Percentiles rank a stretch among this genome's conserved stretches.
Conservation (phyloP, 2,888 invertebrate species). For the Eulithis testata region DNA sequence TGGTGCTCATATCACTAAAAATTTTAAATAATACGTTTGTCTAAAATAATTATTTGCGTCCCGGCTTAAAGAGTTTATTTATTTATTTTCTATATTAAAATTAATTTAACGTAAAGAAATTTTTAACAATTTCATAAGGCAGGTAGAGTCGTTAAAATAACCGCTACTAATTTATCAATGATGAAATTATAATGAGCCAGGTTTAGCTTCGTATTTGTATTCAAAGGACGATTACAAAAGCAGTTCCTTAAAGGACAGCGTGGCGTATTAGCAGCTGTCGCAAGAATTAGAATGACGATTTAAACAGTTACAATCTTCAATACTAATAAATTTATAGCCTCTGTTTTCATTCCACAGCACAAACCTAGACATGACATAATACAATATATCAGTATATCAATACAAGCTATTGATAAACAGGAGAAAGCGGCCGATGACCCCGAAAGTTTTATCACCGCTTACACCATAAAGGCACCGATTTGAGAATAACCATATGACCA, state of each 20-base stretch:
- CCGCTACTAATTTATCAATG: not conserved
- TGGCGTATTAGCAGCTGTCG: constrained; percentile 51
- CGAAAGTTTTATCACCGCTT: constrained; percentile 58
- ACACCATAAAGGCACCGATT: constrained; percentile 57
- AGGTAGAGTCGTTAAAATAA: too few species aligned
- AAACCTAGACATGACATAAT: constrained; percentile 61
- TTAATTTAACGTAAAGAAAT: too few species aligned
- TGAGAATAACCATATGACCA: constrained; percentile 56
- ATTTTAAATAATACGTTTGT: not conserved
- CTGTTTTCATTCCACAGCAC: constrained; percentile 44
- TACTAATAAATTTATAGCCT: constrained; percentile 1
- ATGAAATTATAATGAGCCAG: constrained; percentile 31
- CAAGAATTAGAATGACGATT: constrained; percentile 55
- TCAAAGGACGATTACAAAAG: constrained; percentile 53
- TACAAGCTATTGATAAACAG: constrained; percentile 57
- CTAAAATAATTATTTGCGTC: too few species aligned
- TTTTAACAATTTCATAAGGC: too few species aligned
- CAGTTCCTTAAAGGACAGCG: constrained; percentile 60
- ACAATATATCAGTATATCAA: too few species aligned
- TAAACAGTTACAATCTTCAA: constrained; percentile 52
- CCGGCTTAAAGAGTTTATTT: too few species aligned
- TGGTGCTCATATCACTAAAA: not conserved
- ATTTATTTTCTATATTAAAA: too few species aligned
- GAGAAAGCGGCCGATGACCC: constrained; percentile 75
- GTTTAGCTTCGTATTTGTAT: constrained; percentile 54